phyloP scores from a whole-genome alignment of 2,888 invertebrate genomes.

The Drosophila flavopinicola region DNA sequence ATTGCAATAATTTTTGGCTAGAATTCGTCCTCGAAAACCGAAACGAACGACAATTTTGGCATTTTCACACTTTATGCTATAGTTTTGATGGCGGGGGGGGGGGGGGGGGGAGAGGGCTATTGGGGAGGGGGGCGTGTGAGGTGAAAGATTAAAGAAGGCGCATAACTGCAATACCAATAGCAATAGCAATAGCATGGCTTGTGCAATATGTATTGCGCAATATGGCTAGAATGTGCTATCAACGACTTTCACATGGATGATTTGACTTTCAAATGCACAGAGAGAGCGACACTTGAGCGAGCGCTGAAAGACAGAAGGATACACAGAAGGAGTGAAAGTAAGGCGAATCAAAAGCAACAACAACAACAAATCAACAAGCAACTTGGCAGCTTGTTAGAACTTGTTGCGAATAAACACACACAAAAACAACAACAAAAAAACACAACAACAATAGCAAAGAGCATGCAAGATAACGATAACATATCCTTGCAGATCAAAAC shows the following conservation, averaged over 20 bases:
- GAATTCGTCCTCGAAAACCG: conserved; percentile 63
- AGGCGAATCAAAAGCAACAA: conserved; percentile 1
- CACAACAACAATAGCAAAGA: too few relatives aligned
- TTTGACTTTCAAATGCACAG: conserved; percentile 18
- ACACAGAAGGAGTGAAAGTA: neutral
- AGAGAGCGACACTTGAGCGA: neutral
- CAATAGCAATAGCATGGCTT: conserved; percentile 28
- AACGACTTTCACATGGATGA: conserved; percentile 46
- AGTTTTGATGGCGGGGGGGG: conserved; percentile 6
- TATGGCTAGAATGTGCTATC: conserved; percentile 45
- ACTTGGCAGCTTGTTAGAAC: neutral
- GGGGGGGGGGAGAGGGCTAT: neutral
- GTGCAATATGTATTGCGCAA: conserved; percentile 51
- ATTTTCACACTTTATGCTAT: conserved; percentile 69
- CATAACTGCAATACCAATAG: conserved; percentile 5
- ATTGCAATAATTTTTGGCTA: conserved; percentile 72
- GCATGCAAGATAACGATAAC: too few relatives aligned
- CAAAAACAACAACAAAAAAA: too few relatives aligned
- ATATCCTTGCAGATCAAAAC: too few relatives aligned
- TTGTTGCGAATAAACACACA: conserved; percentile 2
- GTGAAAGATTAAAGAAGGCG: conserved; percentile 19
- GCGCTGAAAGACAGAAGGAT: neutral
- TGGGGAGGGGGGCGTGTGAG: neutral
- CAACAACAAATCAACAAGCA: neutral
- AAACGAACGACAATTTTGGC: conserved; percentile 72